Evolutionary conservation across 2,797 vertebrate species (phyloP).

Genomic region (Tympanoctomys barrerae): DNA sequence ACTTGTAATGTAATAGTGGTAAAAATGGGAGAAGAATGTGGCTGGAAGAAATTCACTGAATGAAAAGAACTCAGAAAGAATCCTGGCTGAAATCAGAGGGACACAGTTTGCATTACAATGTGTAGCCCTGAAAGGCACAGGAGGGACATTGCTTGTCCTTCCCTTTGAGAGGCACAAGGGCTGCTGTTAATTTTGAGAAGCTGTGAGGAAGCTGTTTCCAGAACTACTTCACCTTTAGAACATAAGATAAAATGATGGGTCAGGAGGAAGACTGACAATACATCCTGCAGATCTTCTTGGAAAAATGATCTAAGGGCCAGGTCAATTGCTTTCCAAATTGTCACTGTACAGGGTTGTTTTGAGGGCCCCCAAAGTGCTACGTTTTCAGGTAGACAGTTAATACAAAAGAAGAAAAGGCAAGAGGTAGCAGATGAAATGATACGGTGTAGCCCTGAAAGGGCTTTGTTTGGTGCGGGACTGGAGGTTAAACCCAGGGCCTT

Average conservation of each 20-base stretch:
- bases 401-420: background rate
- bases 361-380: background rate
- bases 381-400: background rate
- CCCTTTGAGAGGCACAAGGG: background rate
- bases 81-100: background rate
- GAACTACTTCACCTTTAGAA: slow-evolving; percentile 13
- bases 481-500: background rate
- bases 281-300: background rate
- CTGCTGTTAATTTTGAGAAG: background rate
- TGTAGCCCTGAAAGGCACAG: background rate
- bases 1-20: slow-evolving; percentile 10
- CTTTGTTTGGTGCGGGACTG: background rate
- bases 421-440: background rate
- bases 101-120: background rate
- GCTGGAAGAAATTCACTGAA: slow-evolving; percentile 48
- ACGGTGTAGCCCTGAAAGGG: too few species aligned
- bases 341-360: background rate
- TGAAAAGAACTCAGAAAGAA: slow-evolving; percentile 9
- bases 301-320: background rate
- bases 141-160: background rate
- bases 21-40: background rate
- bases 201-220: background rate
- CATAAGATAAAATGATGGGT: background rate
- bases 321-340: background rate
- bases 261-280: background rate